Evolutionary conservation across 1,140 invertebrate genomes (phyloP).

Genomic region (Aphelinus certus): DNA sequence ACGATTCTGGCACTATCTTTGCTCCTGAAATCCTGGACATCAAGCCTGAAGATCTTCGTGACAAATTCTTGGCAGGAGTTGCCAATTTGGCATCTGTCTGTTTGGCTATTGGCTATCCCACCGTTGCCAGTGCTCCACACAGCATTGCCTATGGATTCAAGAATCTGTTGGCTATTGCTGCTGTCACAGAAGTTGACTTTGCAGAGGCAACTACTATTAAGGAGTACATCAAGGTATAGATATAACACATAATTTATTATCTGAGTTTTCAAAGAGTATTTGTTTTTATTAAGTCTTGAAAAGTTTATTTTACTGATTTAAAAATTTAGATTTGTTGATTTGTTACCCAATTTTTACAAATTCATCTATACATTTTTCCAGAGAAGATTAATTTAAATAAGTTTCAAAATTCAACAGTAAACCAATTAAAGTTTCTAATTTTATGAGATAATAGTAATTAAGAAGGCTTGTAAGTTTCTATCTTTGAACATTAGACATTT

Average conservation of each 20-base stretch:
- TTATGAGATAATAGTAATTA: too few relatives aligned
- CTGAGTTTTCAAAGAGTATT: slow-evolving; percentile 2
- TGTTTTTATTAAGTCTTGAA: neutral
- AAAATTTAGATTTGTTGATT: neutral
- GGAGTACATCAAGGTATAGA: slow-evolving; percentile 82
- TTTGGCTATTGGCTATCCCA: slow-evolving; percentile 94
- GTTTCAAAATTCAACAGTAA: too few relatives aligned
- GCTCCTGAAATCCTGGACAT: slow-evolving; percentile 97
- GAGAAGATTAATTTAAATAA: too few relatives aligned
- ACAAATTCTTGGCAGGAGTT: slow-evolving; percentile 92
- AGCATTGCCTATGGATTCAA: slow-evolving; percentile 98
- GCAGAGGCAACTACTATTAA: slow-evolving; percentile 93
- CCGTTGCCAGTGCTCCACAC: slow-evolving; percentile 95
- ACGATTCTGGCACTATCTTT: slow-evolving; percentile 98
- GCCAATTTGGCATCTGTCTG: slow-evolving; percentile 94
- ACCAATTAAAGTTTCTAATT: too few relatives aligned
- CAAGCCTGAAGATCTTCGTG: slow-evolving; percentile 93
- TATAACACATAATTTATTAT: neutral
- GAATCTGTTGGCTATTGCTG: slow-evolving; percentile 95
- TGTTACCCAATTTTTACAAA: too few relatives aligned
- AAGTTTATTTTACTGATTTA: neutral
- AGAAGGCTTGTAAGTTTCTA: too few relatives aligned
- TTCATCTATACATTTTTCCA: too few relatives aligned
- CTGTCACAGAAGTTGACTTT: slow-evolving; percentile 94
- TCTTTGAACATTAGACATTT: too few relatives aligned